Evolutionary conservation across 1,140 invertebrate genomes (phyloP).

Genomic region (Geopemphigus sp.): DNA sequence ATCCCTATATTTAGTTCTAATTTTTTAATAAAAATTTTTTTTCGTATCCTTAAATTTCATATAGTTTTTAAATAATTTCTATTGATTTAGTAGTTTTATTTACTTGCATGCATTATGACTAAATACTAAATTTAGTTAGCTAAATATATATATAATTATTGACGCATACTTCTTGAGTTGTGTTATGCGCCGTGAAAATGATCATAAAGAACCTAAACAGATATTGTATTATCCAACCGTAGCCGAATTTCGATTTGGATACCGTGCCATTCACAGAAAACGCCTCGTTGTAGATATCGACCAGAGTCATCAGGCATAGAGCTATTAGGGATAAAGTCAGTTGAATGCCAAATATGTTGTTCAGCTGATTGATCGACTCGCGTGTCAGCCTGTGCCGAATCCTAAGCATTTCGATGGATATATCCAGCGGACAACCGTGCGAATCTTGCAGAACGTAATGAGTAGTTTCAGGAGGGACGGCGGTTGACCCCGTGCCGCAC

Average conservation of each 20-base stretch:
- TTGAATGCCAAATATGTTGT: slow-evolving; percentile 11
- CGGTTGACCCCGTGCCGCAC: background rate
- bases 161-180: slow-evolving; percentile 13
- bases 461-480: background rate
- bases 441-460: background rate
- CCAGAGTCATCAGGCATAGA: slow-evolving; percentile 18
- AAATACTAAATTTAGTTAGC: no score
- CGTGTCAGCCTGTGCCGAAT: background rate
- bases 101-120: no score
- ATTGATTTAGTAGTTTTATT: no score
- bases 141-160: no score
- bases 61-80: no score
- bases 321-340: slow-evolving; percentile 1
- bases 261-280: background rate
- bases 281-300: slow-evolving; percentile 34
- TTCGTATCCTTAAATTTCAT: no score
- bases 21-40: no score
- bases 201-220: slow-evolving; percentile 2
- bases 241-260: slow-evolving; percentile 19
- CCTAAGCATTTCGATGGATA: background rate
- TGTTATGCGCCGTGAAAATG: slow-evolving; percentile 6
- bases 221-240: slow-evolving; percentile 3
- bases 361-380: background rate
- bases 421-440: background rate
- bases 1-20: no score